Evolutionary conservation across 2,113 vertebrate species (phyloP).

Genomic region (Parotia lawesii): DNA sequence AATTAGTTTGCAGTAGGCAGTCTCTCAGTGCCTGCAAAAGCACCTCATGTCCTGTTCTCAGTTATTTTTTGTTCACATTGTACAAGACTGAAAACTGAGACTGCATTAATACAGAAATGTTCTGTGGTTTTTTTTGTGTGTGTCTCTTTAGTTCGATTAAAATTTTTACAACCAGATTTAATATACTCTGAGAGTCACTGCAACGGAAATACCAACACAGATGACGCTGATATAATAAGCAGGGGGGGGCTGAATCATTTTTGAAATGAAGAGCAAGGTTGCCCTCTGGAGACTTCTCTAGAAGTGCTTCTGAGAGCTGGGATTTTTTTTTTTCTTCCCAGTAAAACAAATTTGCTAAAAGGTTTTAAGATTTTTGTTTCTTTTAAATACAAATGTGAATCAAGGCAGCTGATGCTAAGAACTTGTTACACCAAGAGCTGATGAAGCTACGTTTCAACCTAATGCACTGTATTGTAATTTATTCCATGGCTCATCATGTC

Average conservation of each 20-base stretch:
- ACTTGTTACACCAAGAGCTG: fast-evolving
- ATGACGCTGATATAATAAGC: not conserved
- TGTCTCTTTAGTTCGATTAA: not conserved
- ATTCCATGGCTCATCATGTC: not conserved
- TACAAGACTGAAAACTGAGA: not conserved
- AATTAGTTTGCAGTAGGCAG: not conserved
- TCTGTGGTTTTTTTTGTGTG: not conserved
- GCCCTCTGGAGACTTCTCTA: slow-evolving; percentile 47
- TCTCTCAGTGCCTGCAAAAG: not conserved
- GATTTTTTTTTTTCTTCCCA: not conserved
- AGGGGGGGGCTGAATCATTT: not conserved
- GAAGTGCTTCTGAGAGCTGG: not conserved
- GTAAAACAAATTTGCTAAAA: not conserved
- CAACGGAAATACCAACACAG: not conserved
- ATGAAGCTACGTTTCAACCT: not conserved
- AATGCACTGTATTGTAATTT: not conserved
- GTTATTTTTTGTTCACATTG: not conserved
- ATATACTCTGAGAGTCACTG: not conserved
- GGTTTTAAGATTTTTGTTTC: not conserved
- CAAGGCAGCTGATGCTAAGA: not conserved
- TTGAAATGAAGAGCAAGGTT: slow-evolving; percentile 28
- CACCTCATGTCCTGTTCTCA: not conserved
- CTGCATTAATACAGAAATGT: not conserved
- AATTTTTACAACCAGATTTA: not conserved
- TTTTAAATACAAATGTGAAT: not conserved